phyloP scores from a whole-genome alignment of 2,888 invertebrate species.

The Osedax fenrisi region DNA sequence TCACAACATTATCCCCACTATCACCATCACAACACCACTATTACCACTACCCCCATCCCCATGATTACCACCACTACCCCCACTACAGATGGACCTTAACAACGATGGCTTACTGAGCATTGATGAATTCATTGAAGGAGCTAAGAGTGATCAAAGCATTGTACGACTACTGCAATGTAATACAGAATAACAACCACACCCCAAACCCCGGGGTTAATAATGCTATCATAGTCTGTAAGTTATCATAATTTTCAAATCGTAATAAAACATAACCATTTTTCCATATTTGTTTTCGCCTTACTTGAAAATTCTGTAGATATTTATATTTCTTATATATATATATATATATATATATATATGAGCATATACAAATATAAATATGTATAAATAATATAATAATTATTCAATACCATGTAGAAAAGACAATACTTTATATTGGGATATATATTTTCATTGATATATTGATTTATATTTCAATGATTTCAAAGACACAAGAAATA shows the following conservation, averaged over 20 bases:
- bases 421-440: too few species aligned
- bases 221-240: not conserved
- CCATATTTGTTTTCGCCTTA: not conserved
- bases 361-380: not conserved
- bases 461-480: too few species aligned
- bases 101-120: not conserved
- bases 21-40: too few species aligned
- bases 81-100: constrained; percentile 11
- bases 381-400: too few species aligned
- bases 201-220: too few species aligned
- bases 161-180: constrained; percentile 8
- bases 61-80: too few species aligned
- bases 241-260: not conserved
- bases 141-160: not conserved
- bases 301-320: not conserved
- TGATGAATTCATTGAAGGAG: constrained; percentile 15
- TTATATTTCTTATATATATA: not conserved
- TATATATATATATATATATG: not conserved
- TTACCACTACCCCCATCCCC: too few species aligned
- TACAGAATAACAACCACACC: not conserved
- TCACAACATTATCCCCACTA: too few species aligned
- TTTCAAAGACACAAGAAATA: too few species aligned
- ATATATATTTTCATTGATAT: too few species aligned
- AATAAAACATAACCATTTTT: not conserved
- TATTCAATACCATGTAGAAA: too few species aligned